Evolutionary conservation across 2,888 invertebrate genomes (phyloP), one percentile per base, ranked within the genome.

Genomic region (Dicycla oo): DNA sequence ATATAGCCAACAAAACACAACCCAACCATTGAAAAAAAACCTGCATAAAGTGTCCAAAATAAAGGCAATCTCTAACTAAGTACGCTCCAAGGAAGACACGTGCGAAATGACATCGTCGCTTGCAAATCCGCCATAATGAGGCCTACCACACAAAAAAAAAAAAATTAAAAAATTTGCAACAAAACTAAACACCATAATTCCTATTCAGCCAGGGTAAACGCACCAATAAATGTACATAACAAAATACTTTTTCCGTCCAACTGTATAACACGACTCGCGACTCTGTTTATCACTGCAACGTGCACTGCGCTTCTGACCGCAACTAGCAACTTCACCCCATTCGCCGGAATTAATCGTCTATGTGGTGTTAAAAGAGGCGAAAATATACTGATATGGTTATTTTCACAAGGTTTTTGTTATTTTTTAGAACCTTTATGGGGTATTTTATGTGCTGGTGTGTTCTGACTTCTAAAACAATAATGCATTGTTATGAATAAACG

Each of bases 231-330:
- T 71, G 85, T 75, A 73, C 79, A 71, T 64, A 62, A 74, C 83
- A 83, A 81, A 88, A 87, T 85, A 87, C 80, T 82, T 83, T 82
- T 82, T 77, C 77, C 72, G 67, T 75, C 80, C 69, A 85, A 84
- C 80, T 80, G 77, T 80, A 86, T 82, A 77, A 81, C 71, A 70
- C 62, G 63, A 70, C 74, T 75, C 57, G 73, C 71, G 73, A 80
- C 73, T n/a, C 82, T 82, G 85, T 88, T 88, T 88, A 88, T 88
- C 89, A 84, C 86, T 76, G 84, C 83, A 78, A 81, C 82, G 83
- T 76, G 73, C 83, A 84, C 80, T 81, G 84, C 83, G 70, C 78
- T 69, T 66, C 75, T 81, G 87, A 88, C 88, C 87, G 63, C 88
- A 87, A 82, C 78, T 81, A 74, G 86, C 73, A 79, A 87, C 83